Percentiles rank a stretch among this genome's conserved stretches.
These are phyloP conservation scores for Nephrocerus scutellatus DNA, from an alignment of 2,888 invertebrate species.

Conservation along the genomic window DNA sequence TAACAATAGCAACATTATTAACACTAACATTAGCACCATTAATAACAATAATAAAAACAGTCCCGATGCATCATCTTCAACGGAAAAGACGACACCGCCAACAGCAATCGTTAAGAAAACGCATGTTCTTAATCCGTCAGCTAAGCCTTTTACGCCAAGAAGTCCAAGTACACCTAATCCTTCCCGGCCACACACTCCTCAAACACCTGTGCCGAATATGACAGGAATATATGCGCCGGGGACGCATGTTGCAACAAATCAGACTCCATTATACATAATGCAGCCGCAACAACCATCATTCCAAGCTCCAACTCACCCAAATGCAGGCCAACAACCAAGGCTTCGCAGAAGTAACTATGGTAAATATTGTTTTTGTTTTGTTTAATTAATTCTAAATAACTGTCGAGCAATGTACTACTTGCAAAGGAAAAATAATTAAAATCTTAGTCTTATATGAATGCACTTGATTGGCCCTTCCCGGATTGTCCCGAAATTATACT, in stretches of 20 bases:
- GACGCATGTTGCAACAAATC: constrained; percentile 40
- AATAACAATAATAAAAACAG: constrained; percentile 22
- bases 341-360: constrained; percentile 46
- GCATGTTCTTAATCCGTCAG: constrained; percentile 78
- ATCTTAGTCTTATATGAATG: too few relatives aligned
- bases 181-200: constrained; percentile 75
- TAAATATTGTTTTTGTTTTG: constrained; percentile 19
- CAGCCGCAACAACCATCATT: constrained; percentile 40
- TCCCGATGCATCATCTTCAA: constrained; percentile 12
- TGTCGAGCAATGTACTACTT: too few relatives aligned
- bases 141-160: constrained; percentile 78
- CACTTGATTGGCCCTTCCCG: too few relatives aligned
- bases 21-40: constrained; percentile 22
- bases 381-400: too few relatives aligned
- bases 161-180: constrained; percentile 58
- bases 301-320: constrained; percentile 43
- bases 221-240: constrained; percentile 37
- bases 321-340: constrained; percentile 41
- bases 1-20: constrained; percentile 11
- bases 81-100: constrained; percentile 59
- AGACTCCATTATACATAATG: constrained; percentile 45
- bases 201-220: constrained; percentile 58
- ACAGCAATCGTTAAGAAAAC: constrained; percentile 49
- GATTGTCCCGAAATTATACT: too few relatives aligned
- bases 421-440: too few relatives aligned